These are phyloP conservation scores for Clarias macrocephalus DNA, from an alignment of 2,113 vertebrate genomes.

Conservation along the genomic window DNA sequence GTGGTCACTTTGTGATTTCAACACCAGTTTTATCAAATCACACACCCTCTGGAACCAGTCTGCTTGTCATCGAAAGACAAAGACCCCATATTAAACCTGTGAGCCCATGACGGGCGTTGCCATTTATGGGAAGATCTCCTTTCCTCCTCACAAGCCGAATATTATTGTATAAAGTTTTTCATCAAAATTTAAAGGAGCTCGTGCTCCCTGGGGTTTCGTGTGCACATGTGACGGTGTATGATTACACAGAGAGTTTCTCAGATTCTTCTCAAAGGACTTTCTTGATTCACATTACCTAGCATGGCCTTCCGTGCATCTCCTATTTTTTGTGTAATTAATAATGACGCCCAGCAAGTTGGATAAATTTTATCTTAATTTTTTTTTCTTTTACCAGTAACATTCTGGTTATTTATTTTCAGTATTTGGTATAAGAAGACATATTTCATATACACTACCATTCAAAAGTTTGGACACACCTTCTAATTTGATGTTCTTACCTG, in stretches of 20 bases:
- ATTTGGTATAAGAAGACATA: not conserved
- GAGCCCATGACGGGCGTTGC: constrained; percentile 52
- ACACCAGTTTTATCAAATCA: constrained; percentile 33
- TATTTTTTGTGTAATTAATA: not conserved
- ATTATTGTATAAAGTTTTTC: constrained; percentile 54
- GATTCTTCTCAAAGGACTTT: constrained; percentile 3
- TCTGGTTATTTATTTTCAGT: not conserved
- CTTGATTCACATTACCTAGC: constrained; percentile 6
- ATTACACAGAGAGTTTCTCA: constrained; percentile 17
- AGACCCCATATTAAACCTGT: constrained; percentile 60
- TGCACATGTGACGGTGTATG: constrained; percentile 4
- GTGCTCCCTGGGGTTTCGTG: constrained; percentile 10
- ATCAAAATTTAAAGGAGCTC: constrained; percentile 53
- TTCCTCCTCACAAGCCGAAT: constrained; percentile 34
- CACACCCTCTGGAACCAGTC: constrained; percentile 45
- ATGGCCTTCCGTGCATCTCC: not conserved
- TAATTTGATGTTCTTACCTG: too few relatives aligned
- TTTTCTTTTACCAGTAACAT: not conserved
- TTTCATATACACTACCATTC: not conserved
- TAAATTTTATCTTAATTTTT: not conserved
- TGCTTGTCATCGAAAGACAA: constrained; percentile 55
- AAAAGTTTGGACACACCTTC: too few relatives aligned
- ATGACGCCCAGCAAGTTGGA: not conserved
- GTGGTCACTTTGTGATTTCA: constrained; percentile 56
- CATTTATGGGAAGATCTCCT: constrained; percentile 57